Percentiles rank a stretch among this genome's conserved stretches.
These are phyloP conservation scores for Cavia aperea DNA, from an alignment of 2,113 vertebrate species.

Conservation along the genomic window DNA sequence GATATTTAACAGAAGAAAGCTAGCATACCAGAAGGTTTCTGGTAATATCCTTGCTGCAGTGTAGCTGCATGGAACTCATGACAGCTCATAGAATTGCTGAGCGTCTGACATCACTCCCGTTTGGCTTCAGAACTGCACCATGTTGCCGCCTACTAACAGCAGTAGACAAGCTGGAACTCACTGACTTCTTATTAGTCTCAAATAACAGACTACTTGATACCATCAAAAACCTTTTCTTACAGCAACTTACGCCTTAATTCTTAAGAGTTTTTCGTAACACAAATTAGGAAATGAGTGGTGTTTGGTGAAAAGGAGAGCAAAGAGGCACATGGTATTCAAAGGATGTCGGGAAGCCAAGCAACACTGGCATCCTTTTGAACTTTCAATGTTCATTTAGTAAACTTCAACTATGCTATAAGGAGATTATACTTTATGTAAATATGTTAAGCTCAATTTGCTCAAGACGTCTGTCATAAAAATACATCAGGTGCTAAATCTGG, in stretches of 20 bases:
- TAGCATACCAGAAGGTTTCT: neutral
- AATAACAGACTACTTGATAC: neutral
- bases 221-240: neutral
- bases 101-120: too few relatives aligned
- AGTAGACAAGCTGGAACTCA: neutral
- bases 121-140: rapidly evolving
- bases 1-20: neutral
- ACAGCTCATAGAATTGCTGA: rapidly evolving
- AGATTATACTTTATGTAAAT: conserved; percentile 9
- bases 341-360: neutral
- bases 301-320: neutral
- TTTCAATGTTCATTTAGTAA: neutral
- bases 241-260: neutral
- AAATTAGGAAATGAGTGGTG: neutral
- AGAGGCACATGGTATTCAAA: neutral
- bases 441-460: neutral
- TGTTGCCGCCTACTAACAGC: neutral
- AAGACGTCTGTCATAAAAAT: neutral
- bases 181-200: neutral
- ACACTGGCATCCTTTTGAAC: neutral
- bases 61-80: rapidly evolving
- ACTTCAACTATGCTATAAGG: neutral
- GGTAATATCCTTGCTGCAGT: neutral
- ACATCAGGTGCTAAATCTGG: neutral
- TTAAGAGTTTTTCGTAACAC: neutral